Percentiles rank a stretch among this genome's conserved stretches.
phyloP scores from a whole-genome alignment of 2,888 invertebrate species.

The Tuta absoluta region DNA sequence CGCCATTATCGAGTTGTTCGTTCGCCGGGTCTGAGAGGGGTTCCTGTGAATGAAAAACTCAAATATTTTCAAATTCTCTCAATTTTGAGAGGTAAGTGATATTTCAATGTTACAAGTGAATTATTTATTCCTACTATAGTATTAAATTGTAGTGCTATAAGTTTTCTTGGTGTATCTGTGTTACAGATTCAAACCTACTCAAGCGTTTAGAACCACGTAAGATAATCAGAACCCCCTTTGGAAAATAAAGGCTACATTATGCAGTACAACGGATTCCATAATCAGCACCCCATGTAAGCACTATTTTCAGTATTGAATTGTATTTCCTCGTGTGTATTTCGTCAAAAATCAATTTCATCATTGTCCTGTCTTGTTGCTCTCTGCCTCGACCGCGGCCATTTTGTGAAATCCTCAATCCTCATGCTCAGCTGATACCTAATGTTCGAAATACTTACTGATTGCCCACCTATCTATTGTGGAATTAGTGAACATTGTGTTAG shows the following conservation, averaged over 20 bases:
- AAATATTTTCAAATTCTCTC: conserved; percentile 72
- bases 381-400: conserved; percentile 65
- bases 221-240: conserved; percentile 45
- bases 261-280: conserved; percentile 80
- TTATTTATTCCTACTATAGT: conserved; percentile 11
- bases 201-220: conserved; percentile 65
- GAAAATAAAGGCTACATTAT: conserved; percentile 53
- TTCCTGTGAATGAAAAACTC: conserved; percentile 66
- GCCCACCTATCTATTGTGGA: background rate
- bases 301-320: conserved; percentile 8
- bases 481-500: too few relatives aligned
- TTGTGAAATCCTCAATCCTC: conserved; percentile 68
- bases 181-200: conserved; percentile 67
- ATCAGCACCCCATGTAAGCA: conserved; percentile 78
- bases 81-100: conserved; percentile 71
- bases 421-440: conserved; percentile 65
- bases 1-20: conserved; percentile 84
- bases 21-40: conserved; percentile 79
- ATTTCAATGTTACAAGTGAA: conserved; percentile 23
- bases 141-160: conserved; percentile 1
- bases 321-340: background rate
- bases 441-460: conserved; percentile 42
- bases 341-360: conserved; percentile 21
- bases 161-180: conserved; percentile 38
- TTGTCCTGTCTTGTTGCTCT: conserved; percentile 37